phyloP scores from a whole-genome alignment of 2,113 vertebrate genomes.

The Micronycteris hirsuta region DNA sequence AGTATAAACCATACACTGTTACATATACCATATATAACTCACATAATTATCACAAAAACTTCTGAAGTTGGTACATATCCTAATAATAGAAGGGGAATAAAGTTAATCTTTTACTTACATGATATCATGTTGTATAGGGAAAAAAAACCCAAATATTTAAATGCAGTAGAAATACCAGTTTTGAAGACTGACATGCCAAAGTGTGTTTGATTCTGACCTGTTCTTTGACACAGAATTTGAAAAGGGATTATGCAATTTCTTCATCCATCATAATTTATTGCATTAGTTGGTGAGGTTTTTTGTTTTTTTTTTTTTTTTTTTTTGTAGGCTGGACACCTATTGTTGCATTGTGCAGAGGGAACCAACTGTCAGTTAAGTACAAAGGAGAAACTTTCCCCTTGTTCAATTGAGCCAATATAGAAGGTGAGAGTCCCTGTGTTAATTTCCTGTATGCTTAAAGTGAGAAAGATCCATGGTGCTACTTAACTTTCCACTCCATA shows the following conservation, averaged over 20 bases:
- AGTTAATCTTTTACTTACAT: not conserved
- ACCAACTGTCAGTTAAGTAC: not conserved
- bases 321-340: not conserved
- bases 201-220: not conserved
- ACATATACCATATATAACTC: not conserved
- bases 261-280: not conserved
- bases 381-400: not conserved
- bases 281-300: not conserved
- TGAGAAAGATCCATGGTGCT: not conserved
- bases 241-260: not conserved
- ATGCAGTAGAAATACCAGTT: not conserved
- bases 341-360: not conserved
- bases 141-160: not conserved
- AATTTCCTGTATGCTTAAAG: not conserved
- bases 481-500: not conserved
- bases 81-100: not conserved
- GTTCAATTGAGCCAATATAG: not conserved
- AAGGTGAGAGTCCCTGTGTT: not conserved
- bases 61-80: not conserved
- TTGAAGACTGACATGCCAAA: not conserved
- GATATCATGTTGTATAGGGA: not conserved
- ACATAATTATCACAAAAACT: not conserved
- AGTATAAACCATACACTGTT: not conserved
- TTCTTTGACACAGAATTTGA: not conserved
- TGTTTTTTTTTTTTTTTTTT: conserved; percentile 31